Conservation (phyloP, 2,888 invertebrate genomes). For the Bedellia somnulentella region DNA sequence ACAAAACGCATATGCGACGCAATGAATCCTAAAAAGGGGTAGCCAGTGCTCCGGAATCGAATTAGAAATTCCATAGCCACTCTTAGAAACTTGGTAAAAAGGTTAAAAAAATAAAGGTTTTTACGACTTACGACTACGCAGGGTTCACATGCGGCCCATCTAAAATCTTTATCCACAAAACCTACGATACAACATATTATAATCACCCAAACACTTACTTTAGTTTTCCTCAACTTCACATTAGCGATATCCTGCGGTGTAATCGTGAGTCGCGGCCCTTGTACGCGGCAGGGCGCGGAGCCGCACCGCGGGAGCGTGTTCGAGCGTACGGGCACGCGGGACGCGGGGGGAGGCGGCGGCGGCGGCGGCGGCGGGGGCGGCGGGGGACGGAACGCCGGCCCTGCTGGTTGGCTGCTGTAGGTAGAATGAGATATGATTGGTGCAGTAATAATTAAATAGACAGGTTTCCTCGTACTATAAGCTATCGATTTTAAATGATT, state of each 20-base stretch:
- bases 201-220: conserved; percentile 28
- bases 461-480: too few relatives aligned
- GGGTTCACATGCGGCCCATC: too few relatives aligned
- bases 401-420: conserved; percentile 33
- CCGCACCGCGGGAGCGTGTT: conserved; percentile 41
- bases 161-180: too few relatives aligned
- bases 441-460: conserved; percentile 5
- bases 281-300: conserved; percentile 37
- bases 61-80: too few relatives aligned
- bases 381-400: conserved; percentile 28
- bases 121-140: too few relatives aligned
- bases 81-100: too few relatives aligned
- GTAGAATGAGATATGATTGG: conserved; percentile 20
- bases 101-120: too few relatives aligned
- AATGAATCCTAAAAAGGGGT: too few relatives aligned
- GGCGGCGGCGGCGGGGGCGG: conserved; percentile 15
- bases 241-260: conserved; percentile 51
- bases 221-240: conserved; percentile 44
- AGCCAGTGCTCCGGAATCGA: too few relatives aligned
- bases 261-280: conserved; percentile 34
- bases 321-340: conserved; percentile 21
- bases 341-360: conserved; percentile 1
- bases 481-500: too few relatives aligned
- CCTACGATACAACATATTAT: too few relatives aligned
- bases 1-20: too few relatives aligned